Base-by-base conservation (phyloP, 2,797 vertebrate genomes). In the Rhincodon typus region DNA sequence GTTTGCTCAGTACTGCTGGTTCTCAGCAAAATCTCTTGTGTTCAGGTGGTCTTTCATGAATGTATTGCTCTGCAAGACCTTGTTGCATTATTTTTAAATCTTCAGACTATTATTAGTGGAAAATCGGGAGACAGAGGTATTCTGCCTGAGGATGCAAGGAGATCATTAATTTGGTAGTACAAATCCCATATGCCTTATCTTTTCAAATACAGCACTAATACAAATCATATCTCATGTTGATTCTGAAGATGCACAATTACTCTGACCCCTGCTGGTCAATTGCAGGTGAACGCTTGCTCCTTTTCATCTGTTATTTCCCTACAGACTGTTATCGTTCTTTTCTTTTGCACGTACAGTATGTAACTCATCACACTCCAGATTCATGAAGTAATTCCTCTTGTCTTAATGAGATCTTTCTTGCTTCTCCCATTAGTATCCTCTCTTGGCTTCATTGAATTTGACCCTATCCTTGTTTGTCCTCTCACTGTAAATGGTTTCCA, bases 251-350 rank as follows among this genome's bases (percentile, higher is more conserved):
- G 21, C 38, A 90, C 30, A n/a, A 69, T 67, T 42, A 93, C 62
- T 42, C 62, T 93, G 90, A 93, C 90, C 19, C 69, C 90, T 93
- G 90, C 62, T 93, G 90, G n/a, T 69, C 66, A 91, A 7, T 91
- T 17, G 13, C 30, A n/a, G 88, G 57, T n/a, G 34, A 91, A 23
- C 17, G 2, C 62, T 69, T 42, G 38, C 8, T 84, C 7, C 42
- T 46, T 5, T 25, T 66, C 21, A 69, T 57, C 34, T 93, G 90
- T 42, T 67, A 67, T 42, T 67, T 69, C 62, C 62, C 34, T n/a
- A 69, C 21, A 21, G 38, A 8, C 79, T 46, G 38, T 84, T 84
- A 42, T 42, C 19, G 77, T 38, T 23, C 30, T n/a, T 62, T 91
- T 0, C 53, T 91, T n/a, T 23, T 23, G 34, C 34, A 62, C 12